phyloP scores from a whole-genome alignment of 2,113 vertebrate genomes.

The Monarcha castaneiventris region DNA sequence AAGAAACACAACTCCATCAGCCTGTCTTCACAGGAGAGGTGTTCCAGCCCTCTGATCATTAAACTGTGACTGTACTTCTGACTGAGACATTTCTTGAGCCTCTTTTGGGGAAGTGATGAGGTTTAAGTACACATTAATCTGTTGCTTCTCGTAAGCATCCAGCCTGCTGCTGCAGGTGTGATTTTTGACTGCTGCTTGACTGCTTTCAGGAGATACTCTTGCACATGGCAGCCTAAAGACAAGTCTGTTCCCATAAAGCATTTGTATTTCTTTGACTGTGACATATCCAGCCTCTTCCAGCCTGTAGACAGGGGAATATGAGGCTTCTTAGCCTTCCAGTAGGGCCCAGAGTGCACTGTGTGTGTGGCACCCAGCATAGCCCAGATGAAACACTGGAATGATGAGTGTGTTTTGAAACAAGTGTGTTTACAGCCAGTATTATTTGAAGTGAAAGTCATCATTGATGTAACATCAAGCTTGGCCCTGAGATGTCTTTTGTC shows the following conservation, averaged over 20 bases:
- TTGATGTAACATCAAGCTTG: not conserved
- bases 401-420: not conserved
- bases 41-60: not conserved
- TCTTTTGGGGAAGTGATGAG: not conserved
- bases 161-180: not conserved
- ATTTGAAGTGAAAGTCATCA: not conserved
- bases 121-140: not conserved
- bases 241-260: not conserved
- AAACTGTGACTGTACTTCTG: not conserved
- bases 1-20: not conserved
- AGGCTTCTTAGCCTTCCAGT: not conserved
- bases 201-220: not conserved
- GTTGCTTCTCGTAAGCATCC: not conserved
- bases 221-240: not conserved
- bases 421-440: not conserved
- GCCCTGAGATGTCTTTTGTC: conserved; percentile 1
- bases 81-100: not conserved
- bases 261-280: conserved; percentile 17
- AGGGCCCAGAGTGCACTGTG: not conserved
- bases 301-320: not conserved
- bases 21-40: not conserved
- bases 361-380: not conserved
- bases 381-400: not conserved
- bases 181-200: conserved; percentile 6
- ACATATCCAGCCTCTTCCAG: not conserved